Conservation (phyloP, 2,888 invertebrate genomes). For the Cephus pulcher region DNA sequence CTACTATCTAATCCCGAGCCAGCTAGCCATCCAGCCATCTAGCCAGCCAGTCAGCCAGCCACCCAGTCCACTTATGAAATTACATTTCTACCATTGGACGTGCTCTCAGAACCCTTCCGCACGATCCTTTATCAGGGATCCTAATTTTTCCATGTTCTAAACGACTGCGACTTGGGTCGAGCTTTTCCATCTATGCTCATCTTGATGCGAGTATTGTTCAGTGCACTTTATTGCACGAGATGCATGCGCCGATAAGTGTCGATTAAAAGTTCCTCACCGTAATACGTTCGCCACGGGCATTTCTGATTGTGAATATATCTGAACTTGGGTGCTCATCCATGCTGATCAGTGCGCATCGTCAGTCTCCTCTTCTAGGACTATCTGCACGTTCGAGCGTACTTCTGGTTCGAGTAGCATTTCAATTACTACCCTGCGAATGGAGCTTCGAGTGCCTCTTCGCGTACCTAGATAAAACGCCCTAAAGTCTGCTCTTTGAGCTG, state of each 20-base stretch:
- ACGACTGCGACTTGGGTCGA: too few species aligned
- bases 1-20: slow-evolving; percentile 45
- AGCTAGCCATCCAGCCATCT: too few species aligned
- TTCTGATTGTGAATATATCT: too few species aligned
- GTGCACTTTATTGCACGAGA: background rate
- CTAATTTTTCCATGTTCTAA: too few species aligned
- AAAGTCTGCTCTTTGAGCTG: background rate
- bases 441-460: slow-evolving; percentile 54
- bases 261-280: background rate
- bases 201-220: background rate
- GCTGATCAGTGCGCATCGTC: too few species aligned
- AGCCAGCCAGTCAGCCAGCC: too few species aligned
- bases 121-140: too few species aligned
- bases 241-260: background rate
- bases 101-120: too few species aligned
- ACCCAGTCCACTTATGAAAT: slow-evolving; percentile 36
- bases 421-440: slow-evolving; percentile 54
- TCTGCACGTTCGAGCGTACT: background rate
- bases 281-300: too few species aligned
- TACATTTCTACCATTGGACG: slow-evolving; percentile 30
- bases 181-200: too few species aligned
- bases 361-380: too few species aligned
- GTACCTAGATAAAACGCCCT: slow-evolving; percentile 46
- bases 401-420: slow-evolving; percentile 14
- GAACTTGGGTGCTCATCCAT: too few species aligned